Percentiles rank a stretch among this genome's conserved stretches.
Evolutionary conservation across 1,140 invertebrate genomes (phyloP).

Genomic region (Heliconius hermathena): DNA sequence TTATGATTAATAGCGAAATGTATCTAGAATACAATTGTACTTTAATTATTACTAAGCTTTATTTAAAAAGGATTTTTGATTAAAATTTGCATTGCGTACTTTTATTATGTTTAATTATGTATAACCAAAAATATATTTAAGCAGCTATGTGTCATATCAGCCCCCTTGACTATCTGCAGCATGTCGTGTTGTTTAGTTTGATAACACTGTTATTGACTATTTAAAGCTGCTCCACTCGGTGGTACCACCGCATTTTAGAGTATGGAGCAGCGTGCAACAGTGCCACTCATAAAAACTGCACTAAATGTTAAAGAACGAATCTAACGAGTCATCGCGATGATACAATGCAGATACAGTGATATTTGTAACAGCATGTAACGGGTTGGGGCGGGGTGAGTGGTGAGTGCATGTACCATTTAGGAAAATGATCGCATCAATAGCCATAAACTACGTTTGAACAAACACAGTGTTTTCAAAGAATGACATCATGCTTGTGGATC

Average conservation of each 20-base stretch:
- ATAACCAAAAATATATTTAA: no score
- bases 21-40: background rate
- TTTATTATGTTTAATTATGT: no score
- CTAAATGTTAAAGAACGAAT: background rate
- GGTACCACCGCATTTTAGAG: no score
- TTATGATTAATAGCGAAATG: background rate
- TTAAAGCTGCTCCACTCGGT: no score
- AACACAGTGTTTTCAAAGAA: constrained; percentile 14
- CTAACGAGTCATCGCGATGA: background rate
- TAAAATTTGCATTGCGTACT: no score
- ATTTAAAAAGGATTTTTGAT: no score
- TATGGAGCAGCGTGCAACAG: no score
- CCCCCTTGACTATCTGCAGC: no score
- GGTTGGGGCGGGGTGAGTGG: background rate
- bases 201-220: no score
- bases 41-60: background rate
- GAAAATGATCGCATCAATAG: constrained; percentile 16
- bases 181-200: no score
- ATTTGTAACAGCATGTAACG: background rate
- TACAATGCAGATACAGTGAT: background rate
- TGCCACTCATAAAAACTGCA: no score
- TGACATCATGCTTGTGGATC: constrained; percentile 12
- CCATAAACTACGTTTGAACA: constrained; percentile 10
- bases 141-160: no score
- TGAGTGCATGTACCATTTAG: background rate